These are phyloP conservation scores for Diaprepes abbreviatus DNA, from an alignment of 2,888 invertebrate genomes.

Conservation along the genomic window DNA sequence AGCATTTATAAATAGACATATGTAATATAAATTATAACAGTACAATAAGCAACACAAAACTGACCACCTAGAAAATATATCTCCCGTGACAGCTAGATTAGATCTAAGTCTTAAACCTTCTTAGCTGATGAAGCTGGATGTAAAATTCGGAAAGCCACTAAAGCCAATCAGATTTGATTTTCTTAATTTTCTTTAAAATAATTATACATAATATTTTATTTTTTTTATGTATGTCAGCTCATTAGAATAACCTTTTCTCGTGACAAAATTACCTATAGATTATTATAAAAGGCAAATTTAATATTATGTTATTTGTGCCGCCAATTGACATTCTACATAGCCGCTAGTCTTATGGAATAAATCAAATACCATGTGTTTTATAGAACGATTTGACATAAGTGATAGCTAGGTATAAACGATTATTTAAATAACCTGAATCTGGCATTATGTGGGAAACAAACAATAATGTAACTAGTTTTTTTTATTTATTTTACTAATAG, in stretches of 20 bases:
- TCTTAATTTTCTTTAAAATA: too few relatives aligned
- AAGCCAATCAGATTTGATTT: too few relatives aligned
- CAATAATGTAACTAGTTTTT: background rate
- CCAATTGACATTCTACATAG: constrained; percentile 33
- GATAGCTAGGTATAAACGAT: constrained; percentile 4
- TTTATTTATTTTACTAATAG: background rate
- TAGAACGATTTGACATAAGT: constrained; percentile 23
- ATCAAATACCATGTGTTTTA: constrained; percentile 31
- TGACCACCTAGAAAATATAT: too few relatives aligned
- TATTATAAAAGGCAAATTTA: constrained; percentile 30
- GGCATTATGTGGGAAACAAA: constrained; percentile 26
- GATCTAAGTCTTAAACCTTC: too few relatives aligned
- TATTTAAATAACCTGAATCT: constrained; percentile 19
- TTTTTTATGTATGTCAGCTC: too few relatives aligned
- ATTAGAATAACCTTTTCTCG: constrained; percentile 6
- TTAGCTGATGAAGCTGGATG: too few relatives aligned
- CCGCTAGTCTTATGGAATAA: constrained; percentile 23
- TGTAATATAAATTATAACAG: too few relatives aligned
- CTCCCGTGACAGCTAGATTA: too few relatives aligned
- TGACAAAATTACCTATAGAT: constrained; percentile 22
- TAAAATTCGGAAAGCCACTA: too few relatives aligned
- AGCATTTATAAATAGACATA: too few relatives aligned
- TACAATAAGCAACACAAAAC: too few relatives aligned
- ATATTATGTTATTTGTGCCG: constrained; percentile 25
- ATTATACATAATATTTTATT: too few relatives aligned